Evolutionary conservation across 1,140 invertebrate species (phyloP), one percentile per base, ranked within the genome.

Genomic region (Hycleus phaleratus): DNA sequence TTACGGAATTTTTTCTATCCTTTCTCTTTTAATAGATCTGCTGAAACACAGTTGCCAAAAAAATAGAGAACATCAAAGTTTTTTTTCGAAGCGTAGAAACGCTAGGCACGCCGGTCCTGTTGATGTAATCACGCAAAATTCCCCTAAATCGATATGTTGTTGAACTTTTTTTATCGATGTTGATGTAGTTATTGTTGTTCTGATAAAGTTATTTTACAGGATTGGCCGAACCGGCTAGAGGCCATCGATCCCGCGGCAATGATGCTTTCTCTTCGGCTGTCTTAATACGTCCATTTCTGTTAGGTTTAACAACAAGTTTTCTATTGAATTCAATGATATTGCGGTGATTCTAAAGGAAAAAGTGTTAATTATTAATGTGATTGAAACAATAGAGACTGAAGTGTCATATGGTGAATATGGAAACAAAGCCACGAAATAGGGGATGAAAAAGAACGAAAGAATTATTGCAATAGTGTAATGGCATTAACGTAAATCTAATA

Each of bases 151-250:
- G 18, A 18, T 18, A 18, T 18, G 18, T 18, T 18, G 18, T 18
- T 18, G 18, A 18, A 18, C 18, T 10, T 11, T 24, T 11, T 11
- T 11, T 44, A 6, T 38, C 25, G 7, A 8, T 11, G 10, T 38
- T 8, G 40, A 53, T 7, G 4, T 32, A 32, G 32, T 32, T 32
- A 4, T 7, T 7, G 32, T 32, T 32, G 32, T 4, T 5, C 7
- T 32, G 7, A 32, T 32, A 32, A 32, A 32, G 32, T 56, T 44
- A 45, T 64, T 58, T 56, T 57, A 11, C 58, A 72, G 70, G 70
- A 49, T 58, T 72, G 38, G 70, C 69, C 4, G 70, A 72, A 57
- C 69, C 70, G 7, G 69, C 70, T 38, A 48, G 70, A 64, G 70
- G 70, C 38, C 70, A 72, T 59, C 64, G 67, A 38, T 68, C 70